A percentile compares a stretch with the other conserved stretches of the same genome.
Evolutionary conservation across 2,113 vertebrate species (phyloP).

Genomic region (Ailuropoda melanoleuca): DNA sequence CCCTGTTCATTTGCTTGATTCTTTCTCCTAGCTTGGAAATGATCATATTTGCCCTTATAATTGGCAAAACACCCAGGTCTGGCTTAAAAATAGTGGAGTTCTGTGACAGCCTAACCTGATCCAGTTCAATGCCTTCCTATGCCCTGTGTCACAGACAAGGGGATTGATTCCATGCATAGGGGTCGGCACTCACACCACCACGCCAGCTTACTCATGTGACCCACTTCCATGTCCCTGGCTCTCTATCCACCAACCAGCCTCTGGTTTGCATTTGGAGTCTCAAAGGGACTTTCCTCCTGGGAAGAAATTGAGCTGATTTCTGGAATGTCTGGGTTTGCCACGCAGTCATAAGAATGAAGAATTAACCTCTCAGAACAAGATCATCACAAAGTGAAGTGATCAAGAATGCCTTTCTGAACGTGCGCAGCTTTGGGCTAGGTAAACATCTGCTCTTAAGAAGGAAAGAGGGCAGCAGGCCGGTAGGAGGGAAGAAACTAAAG

Average conservation of each 20-base stretch:
- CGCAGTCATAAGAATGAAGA: background rate
- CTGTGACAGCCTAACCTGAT: background rate
- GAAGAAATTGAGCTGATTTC: background rate
- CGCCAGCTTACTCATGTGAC: background rate
- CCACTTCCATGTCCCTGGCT: background rate
- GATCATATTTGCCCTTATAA: background rate
- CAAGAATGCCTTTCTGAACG: background rate
- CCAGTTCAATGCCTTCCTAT: background rate
- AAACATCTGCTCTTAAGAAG: background rate
- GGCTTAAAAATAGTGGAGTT: background rate
- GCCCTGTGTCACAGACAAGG: background rate
- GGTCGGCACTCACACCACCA: background rate
- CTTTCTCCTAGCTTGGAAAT: background rate
- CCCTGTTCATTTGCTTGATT: background rate
- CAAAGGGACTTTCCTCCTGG: background rate
- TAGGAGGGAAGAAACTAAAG: background rate
- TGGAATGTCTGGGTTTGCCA: background rate
- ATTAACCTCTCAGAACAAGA: background rate
- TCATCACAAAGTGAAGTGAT: background rate
- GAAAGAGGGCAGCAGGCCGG: background rate
- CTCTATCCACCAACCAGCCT: background rate
- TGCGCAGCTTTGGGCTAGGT: background rate
- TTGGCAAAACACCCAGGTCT: background rate
- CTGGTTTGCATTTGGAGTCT: background rate
- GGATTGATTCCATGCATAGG: background rate